Conservation (phyloP, 1,140 invertebrate genomes). For the Tigriopus japonicus region DNA sequence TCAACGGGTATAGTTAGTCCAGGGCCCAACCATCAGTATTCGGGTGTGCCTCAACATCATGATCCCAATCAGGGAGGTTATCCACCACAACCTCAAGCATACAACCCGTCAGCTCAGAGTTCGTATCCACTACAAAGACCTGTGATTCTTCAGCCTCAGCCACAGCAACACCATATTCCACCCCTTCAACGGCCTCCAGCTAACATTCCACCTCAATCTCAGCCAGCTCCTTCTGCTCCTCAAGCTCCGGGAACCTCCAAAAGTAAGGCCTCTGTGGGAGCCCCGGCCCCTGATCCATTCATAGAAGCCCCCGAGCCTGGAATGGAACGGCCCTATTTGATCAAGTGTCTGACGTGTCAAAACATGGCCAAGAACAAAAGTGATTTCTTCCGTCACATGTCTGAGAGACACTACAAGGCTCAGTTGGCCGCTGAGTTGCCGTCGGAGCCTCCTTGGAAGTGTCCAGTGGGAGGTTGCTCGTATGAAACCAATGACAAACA, state of each 20-base stretch:
- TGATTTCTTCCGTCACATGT: conserved; percentile 11
- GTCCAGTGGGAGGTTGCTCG: neutral
- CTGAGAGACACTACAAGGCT: conserved; percentile 8
- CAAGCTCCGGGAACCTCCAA: neutral
- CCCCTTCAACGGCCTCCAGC: no score
- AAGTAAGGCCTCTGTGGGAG: neutral
- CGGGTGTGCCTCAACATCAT: no score
- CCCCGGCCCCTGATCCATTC: neutral
- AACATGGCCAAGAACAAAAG: neutral
- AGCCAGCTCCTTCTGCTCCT: neutral
- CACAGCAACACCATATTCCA: no score
- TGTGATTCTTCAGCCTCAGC: neutral
- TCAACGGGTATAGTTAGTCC: no score
- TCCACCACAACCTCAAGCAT: no score
- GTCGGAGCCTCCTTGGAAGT: neutral
- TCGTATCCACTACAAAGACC: neutral
- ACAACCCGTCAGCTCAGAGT: no score
- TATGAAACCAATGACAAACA: conserved; percentile 9
- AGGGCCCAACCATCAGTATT: no score
- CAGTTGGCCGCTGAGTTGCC: neutral
- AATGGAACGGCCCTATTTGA: neutral
- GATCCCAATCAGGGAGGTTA: no score
- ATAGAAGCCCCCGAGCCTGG: conserved; percentile 1
- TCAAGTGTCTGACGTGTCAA: conserved; percentile 3
- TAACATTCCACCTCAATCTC: neutral